These are phyloP conservation scores for Lepeophtheirus salmonis DNA, from an alignment of 1,140 invertebrate species.

Conservation along the genomic window DNA sequence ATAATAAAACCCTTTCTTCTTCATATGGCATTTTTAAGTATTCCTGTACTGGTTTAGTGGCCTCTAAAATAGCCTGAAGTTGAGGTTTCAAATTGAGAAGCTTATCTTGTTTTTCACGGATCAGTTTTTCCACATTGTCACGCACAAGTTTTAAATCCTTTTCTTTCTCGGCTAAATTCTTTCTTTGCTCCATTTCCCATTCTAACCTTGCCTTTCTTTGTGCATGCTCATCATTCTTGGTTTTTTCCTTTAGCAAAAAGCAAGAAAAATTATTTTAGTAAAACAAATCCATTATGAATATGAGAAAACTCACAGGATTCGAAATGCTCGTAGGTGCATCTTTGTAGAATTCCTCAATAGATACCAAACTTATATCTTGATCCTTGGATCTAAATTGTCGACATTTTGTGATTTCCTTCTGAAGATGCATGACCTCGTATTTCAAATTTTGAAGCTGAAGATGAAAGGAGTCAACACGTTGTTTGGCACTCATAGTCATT, in stretches of 20 bases:
- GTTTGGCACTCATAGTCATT: conserved; percentile 42
- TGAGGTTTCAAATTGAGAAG: conserved; percentile 62
- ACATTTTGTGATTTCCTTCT: conserved; percentile 82
- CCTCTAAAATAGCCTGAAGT: conserved; percentile 46
- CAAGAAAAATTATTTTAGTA: conserved; percentile 10
- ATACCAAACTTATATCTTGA: conserved; percentile 70
- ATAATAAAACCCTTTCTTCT: conserved; percentile 49
- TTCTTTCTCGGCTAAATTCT: conserved; percentile 54
- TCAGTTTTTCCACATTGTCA: conserved; percentile 48
- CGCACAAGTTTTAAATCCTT: conserved; percentile 53
- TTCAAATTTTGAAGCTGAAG: conserved; percentile 80
- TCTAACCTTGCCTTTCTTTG: conserved; percentile 63
- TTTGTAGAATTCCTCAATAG: conserved; percentile 62
- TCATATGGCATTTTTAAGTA: conserved; percentile 61
- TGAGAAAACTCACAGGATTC: conserved; percentile 37
- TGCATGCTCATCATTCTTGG: conserved; percentile 50
- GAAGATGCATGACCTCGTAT: conserved; percentile 79
- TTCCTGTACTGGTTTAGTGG: conserved; percentile 72
- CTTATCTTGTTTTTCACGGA: conserved; percentile 54
- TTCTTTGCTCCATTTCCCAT: conserved; percentile 75
- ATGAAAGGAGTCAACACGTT: conserved; percentile 68
- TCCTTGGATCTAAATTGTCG: conserved; percentile 82
- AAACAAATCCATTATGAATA: conserved; percentile 20
- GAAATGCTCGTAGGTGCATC: conserved; percentile 52
- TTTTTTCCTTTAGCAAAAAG: conserved; percentile 35